Percentiles rank a stretch among this genome's conserved stretches.
These are phyloP conservation scores for Lipotes vexillifer DNA, from an alignment of 2,113 vertebrate genomes.

Conservation along the genomic window DNA sequence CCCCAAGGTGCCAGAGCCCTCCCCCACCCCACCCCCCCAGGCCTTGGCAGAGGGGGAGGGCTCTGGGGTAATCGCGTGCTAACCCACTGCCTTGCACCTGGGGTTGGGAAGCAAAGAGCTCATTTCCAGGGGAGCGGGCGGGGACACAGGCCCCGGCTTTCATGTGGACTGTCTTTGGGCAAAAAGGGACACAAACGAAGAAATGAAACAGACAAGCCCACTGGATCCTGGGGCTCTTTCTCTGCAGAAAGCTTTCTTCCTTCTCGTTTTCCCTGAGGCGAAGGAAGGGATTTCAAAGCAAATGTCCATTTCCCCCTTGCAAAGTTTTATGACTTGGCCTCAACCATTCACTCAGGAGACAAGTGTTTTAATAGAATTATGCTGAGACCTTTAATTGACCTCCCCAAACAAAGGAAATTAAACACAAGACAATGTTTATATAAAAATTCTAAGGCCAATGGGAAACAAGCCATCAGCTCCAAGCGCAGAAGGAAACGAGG, in stretches of 20 bases:
- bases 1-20: neutral
- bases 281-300: neutral
- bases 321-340: neutral
- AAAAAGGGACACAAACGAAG: rapidly evolving
- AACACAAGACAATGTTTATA: neutral
- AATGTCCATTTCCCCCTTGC: neutral
- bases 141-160: rapidly evolving
- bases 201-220: neutral
- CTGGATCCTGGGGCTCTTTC: rapidly evolving
- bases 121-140: rapidly evolving
- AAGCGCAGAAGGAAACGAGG: neutral
- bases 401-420: conserved; percentile 24
- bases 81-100: rapidly evolving
- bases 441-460: neutral
- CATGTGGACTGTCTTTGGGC: neutral
- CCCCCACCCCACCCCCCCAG: neutral
- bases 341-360: neutral
- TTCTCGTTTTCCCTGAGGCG: neutral
- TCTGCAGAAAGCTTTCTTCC: neutral
- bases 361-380: neutral
- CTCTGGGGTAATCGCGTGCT: neutral
- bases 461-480: neutral
- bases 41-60: no score
- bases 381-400: neutral
- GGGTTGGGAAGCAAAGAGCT: no score